phyloP scores from a whole-genome alignment of 1,140 invertebrate species.

The Brachionus calyciflorus region DNA sequence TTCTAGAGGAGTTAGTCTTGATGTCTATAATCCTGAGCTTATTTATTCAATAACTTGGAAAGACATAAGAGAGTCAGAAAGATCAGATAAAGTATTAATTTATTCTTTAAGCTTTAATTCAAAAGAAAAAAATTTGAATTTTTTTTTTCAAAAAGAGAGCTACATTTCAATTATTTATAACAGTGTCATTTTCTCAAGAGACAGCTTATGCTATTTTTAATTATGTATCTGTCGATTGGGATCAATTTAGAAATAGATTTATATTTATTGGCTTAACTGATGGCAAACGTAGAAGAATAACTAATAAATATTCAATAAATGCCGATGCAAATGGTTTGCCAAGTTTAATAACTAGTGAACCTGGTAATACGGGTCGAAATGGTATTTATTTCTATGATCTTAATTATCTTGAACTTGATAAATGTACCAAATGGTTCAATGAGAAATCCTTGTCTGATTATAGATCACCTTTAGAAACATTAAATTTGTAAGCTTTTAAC shows the following conservation, averaged over 20 bases:
- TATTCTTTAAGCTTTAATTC: background rate
- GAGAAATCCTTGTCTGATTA: background rate
- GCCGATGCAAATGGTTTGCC: background rate
- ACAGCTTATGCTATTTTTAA: slow-evolving; percentile 32
- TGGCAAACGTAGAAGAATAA: background rate
- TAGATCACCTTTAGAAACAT: background rate
- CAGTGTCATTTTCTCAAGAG: slow-evolving; percentile 1
- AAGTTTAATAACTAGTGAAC: background rate
- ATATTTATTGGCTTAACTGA: slow-evolving; percentile 28
- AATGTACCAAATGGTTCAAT: background rate
- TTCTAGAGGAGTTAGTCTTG: background rate
- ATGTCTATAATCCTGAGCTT: background rate
- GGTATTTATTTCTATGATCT: background rate
- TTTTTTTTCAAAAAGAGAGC: slow-evolving; percentile 25
- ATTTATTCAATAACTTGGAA: slow-evolving; percentile 36
- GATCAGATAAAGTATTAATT: background rate
- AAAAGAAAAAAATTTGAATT: background rate
- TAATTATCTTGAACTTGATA: background rate
- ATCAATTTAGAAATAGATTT: background rate
- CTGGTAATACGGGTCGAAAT: background rate
- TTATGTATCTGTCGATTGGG: slow-evolving; percentile 17
- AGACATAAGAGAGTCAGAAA: background rate
- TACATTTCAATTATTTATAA: slow-evolving; percentile 33
- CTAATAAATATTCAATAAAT: slow-evolving; percentile 6
- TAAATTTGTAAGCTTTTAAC: background rate